phyloP scores from a whole-genome alignment of 2,113 vertebrate species.

The Spheniscus mendiculus region DNA sequence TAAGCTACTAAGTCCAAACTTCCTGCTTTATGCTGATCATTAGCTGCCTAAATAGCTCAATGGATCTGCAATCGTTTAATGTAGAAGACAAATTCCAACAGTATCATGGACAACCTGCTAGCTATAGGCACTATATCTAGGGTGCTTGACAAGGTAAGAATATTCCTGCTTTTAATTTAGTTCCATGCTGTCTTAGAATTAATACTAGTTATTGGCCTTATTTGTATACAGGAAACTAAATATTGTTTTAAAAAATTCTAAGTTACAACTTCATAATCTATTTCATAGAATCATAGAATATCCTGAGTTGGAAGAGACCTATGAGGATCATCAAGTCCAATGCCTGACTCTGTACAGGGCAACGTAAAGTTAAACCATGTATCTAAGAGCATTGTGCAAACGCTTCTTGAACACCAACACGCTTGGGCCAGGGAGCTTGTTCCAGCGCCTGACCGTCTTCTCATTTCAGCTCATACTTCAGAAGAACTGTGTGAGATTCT shows the following conservation, averaged over 20 bases:
- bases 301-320: not conserved
- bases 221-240: not conserved
- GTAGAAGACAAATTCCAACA: not conserved
- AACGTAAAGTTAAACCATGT: not conserved
- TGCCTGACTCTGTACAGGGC: not conserved
- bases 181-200: not conserved
- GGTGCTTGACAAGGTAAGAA: not conserved
- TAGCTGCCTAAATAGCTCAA: not conserved
- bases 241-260: not conserved
- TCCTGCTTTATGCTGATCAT: not conserved
- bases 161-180: not conserved
- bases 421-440: not conserved
- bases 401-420: fast-evolving
- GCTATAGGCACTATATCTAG: not conserved
- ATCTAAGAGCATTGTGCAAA: not conserved
- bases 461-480: not conserved
- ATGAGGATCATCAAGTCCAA: not conserved
- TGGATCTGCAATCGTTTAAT: not conserved
- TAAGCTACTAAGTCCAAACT: not conserved
- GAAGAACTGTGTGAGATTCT: not conserved
- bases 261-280: not conserved
- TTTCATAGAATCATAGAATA: not conserved
- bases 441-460: not conserved
- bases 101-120: not conserved
- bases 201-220: not conserved